A percentile compares a stretch with the other conserved stretches of the same genome.
Evolutionary conservation across 2,113 vertebrate species (phyloP).

Genomic region (Mixornis gularis): DNA sequence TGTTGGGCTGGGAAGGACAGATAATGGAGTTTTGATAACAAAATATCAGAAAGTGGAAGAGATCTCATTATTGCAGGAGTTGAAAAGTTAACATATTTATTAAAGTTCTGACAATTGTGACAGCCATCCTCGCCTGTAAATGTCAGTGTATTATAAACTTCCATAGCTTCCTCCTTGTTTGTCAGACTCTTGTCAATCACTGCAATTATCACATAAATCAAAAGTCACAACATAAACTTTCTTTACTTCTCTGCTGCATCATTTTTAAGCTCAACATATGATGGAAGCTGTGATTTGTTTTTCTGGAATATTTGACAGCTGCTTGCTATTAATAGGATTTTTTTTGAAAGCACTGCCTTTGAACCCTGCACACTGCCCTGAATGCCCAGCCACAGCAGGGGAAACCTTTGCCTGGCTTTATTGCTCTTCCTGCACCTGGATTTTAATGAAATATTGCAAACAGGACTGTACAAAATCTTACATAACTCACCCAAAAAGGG

Average conservation of each 20-base stretch:
- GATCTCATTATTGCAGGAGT: constrained; percentile 9
- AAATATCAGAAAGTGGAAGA: neutral
- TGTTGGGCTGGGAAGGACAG: constrained; percentile 12
- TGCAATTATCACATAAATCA: constrained; percentile 37
- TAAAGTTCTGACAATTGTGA: constrained; percentile 20
- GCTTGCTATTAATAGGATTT: neutral
- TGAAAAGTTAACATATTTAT: constrained; percentile 27
- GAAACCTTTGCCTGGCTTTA: neutral
- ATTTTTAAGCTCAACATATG: neutral
- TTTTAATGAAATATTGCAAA: neutral
- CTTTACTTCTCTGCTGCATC: neutral
- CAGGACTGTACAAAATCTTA: neutral
- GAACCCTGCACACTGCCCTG: neutral
- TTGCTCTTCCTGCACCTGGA: neutral
- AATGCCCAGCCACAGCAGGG: neutral
- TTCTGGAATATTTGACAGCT: neutral
- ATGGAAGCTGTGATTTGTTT: neutral
- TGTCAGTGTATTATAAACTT: constrained; percentile 40
- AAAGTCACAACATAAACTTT: constrained; percentile 23
- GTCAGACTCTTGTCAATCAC: constrained; percentile 17
- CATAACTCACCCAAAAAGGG: neutral
- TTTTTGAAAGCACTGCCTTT: neutral
- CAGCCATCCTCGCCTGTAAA: neutral
- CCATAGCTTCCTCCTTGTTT: neutral
- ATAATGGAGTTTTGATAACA: constrained; percentile 18